These are phyloP conservation scores for Amphimedon queenslandica DNA, from an alignment of 37 sponge, comb jelly and placozoan species.

Conservation along the genomic window DNA sequence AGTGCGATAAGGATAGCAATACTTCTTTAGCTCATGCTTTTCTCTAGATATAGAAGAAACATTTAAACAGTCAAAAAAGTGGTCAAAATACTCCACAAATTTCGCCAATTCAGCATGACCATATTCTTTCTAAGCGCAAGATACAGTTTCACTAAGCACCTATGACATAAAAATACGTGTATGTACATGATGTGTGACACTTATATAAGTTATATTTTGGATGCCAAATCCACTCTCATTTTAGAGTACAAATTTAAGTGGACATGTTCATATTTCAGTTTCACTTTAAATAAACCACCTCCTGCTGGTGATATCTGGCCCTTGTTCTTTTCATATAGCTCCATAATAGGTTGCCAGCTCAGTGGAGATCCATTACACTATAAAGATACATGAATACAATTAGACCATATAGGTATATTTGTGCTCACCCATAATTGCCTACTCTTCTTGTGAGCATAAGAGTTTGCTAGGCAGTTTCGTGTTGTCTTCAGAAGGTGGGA, in stretches of 20 bases:
- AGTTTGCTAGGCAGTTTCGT: too few relatives aligned
- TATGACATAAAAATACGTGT: not conserved
- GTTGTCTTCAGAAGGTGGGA: constrained; percentile 23
- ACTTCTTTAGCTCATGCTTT: constrained; percentile 7
- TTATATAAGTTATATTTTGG: constrained; percentile 23
- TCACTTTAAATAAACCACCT: too few relatives aligned
- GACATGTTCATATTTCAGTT: constrained; percentile 32
- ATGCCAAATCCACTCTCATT: constrained; percentile 34
- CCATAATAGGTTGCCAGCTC: not conserved
- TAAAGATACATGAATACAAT: not conserved
- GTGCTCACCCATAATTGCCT: too few relatives aligned
- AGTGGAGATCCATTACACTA: too few relatives aligned
- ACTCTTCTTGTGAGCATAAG: too few relatives aligned
- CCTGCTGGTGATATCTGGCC: too few relatives aligned
- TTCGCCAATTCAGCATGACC: constrained; percentile 16
- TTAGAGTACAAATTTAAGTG: constrained; percentile 26
- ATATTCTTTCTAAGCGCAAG: constrained; percentile 9
- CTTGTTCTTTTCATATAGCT: not conserved
- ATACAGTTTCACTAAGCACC: constrained; percentile 41
- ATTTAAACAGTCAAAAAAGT: constrained; percentile 42
- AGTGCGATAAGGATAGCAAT: constrained; percentile 11
- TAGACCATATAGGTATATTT: too few relatives aligned
- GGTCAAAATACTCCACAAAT: constrained; percentile 30
- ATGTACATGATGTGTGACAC: not conserved
- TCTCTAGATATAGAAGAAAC: not conserved